Percentiles rank a stretch among this genome's conserved stretches.
phyloP scores from a whole-genome alignment of 1,140 invertebrate genomes.

The Helicorthomorpha holstii region DNA sequence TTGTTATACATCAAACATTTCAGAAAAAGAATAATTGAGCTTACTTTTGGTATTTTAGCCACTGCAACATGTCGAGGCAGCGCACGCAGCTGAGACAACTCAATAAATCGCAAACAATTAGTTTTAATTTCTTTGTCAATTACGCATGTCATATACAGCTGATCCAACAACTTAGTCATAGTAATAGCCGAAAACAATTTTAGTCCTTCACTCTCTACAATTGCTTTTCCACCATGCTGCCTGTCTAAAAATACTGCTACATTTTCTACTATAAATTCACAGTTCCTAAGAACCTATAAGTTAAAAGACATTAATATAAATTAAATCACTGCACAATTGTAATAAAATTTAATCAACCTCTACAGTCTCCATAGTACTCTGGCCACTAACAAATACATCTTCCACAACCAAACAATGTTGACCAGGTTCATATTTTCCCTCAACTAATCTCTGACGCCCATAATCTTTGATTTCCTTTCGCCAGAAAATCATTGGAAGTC shows the following conservation, averaged over 20 bases:
- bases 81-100: background rate
- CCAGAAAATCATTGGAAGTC: constrained; percentile 36
- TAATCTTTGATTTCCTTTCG: constrained; percentile 74
- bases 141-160: background rate
- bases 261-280: constrained; percentile 54
- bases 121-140: background rate
- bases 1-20: too few relatives aligned
- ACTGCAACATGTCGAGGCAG: background rate
- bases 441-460: constrained; percentile 90
- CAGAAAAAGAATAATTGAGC: too few relatives aligned
- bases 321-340: too few relatives aligned
- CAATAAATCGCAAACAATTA: background rate
- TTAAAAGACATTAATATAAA: constrained; percentile 27
- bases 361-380: constrained; percentile 81
- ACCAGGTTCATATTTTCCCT: constrained; percentile 63
- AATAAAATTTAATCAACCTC: too few relatives aligned
- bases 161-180: background rate
- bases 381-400: constrained; percentile 90
- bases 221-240: constrained; percentile 67
- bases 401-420: constrained; percentile 81
- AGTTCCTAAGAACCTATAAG: constrained; percentile 37
- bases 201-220: constrained; percentile 51
- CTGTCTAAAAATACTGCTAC: constrained; percentile 80
- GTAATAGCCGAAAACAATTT: constrained; percentile 33
- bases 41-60: background rate